These are phyloP conservation scores for Hymenopus coronatus DNA, from an alignment of 2,888 invertebrate species.

Conservation along the genomic window DNA sequence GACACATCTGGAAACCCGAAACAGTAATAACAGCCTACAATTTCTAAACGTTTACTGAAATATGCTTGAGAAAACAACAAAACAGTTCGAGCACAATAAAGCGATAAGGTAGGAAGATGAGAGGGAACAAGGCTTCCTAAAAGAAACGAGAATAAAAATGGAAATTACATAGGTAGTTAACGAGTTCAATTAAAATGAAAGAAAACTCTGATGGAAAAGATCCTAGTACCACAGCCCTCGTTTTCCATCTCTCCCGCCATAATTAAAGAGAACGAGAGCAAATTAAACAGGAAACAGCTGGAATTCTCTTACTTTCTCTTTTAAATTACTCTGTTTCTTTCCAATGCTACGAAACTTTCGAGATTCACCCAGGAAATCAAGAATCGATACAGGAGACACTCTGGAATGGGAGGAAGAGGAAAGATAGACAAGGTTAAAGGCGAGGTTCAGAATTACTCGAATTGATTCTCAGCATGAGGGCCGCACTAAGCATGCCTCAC, in stretches of 20 bases:
- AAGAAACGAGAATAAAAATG: neutral
- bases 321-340: neutral
- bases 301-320: neutral
- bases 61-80: neutral
- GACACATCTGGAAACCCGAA: neutral
- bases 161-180: neutral
- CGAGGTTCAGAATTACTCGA: neutral
- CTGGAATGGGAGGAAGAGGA: neutral
- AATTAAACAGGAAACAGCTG: neutral
- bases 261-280: neutral
- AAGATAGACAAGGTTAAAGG: neutral
- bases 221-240: neutral
- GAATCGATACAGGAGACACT: neutral
- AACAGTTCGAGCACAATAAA: neutral
- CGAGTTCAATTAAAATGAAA: constrained; percentile 12
- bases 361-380: neutral
- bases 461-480: neutral
- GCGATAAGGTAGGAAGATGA: neutral
- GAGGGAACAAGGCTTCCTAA: neutral
- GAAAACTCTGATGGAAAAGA: constrained; percentile 3
- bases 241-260: neutral
- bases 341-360: neutral
- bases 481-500: neutral
- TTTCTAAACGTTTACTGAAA: neutral
- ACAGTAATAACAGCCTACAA: neutral